Conservation (phyloP, 92 coral and sea anemone species). For the Metridium senile region DNA sequence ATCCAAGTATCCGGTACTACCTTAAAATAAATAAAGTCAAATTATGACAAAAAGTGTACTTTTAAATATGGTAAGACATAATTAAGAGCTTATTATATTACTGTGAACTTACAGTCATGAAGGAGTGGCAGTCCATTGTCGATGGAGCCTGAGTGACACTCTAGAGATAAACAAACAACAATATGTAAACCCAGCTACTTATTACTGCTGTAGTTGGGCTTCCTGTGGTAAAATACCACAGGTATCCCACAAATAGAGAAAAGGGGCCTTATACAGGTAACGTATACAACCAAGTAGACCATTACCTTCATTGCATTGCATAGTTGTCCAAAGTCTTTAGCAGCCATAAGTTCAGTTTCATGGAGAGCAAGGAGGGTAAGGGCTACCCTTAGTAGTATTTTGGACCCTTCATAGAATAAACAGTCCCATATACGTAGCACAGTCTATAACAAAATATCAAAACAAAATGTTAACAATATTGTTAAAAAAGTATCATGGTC, state of each 20-base stretch:
- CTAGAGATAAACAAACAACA: slow-evolving; percentile 35
- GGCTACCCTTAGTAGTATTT: slow-evolving; percentile 87
- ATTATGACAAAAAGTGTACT: too few species aligned
- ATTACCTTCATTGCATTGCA: slow-evolving; percentile 90
- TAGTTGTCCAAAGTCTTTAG: slow-evolving; percentile 74
- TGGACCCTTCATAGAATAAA: slow-evolving; percentile 95
- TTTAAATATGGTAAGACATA: too few species aligned
- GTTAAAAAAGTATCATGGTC: too few species aligned
- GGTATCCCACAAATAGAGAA: too few species aligned
- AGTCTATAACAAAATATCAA: slow-evolving; percentile 63
- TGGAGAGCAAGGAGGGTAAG: slow-evolving; percentile 75
- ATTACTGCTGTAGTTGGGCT: background rate
- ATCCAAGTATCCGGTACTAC: too few species aligned
- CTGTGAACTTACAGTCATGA: slow-evolving; percentile 90
- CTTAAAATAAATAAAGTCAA: too few species aligned
- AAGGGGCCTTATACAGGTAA: too few species aligned
- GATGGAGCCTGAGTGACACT: slow-evolving; percentile 78
- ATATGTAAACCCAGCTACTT: too few species aligned
- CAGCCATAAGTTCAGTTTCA: slow-evolving; percentile 69
- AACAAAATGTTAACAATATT: background rate
- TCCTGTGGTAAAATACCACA: too few species aligned
- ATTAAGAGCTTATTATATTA: too few species aligned
- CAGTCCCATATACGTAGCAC: slow-evolving; percentile 98
- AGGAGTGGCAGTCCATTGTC: slow-evolving; percentile 93
- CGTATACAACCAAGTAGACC: too few species aligned